Conservation (phyloP, 2,797 vertebrate species). For the Falco naumanni region DNA sequence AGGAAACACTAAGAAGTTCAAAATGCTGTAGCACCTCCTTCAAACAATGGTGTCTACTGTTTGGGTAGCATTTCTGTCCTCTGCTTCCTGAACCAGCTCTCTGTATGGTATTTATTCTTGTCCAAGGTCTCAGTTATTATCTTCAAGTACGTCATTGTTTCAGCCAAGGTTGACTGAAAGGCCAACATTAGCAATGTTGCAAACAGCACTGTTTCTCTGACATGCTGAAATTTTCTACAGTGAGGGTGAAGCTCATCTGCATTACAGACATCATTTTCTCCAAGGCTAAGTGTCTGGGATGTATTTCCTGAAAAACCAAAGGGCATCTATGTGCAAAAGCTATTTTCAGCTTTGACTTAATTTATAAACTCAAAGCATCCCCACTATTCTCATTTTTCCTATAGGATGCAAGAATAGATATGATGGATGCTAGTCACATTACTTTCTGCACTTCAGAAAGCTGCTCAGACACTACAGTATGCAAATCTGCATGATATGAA, state of each 20-base stretch:
- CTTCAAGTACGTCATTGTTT: not conserved
- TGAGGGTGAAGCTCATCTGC: not conserved
- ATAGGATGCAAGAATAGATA: not conserved
- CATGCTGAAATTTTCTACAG: slow-evolving; percentile 2
- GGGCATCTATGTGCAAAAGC: not conserved
- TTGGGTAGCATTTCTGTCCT: not conserved
- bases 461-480: not conserved
- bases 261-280: slow-evolving; percentile 3
- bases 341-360: slow-evolving; percentile 29
- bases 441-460: slow-evolving; percentile 5
- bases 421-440: not conserved
- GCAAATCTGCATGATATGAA: not conserved
- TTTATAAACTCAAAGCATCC: slow-evolving; percentile 6
- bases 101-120: not conserved
- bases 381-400: not conserved
- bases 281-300: not conserved
- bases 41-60: not conserved
- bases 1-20: not conserved
- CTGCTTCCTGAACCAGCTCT: not conserved
- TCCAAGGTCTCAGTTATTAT: slow-evolving; percentile 1
- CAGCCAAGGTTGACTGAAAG: slow-evolving; percentile 33
- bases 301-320: slow-evolving; percentile 32
- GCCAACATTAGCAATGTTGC: not conserved
- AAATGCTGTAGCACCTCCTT: not conserved
- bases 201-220: slow-evolving; percentile 4